phyloP scores from a whole-genome alignment of 2,888 invertebrate genomes.

The Ophonus ardosiacus region DNA sequence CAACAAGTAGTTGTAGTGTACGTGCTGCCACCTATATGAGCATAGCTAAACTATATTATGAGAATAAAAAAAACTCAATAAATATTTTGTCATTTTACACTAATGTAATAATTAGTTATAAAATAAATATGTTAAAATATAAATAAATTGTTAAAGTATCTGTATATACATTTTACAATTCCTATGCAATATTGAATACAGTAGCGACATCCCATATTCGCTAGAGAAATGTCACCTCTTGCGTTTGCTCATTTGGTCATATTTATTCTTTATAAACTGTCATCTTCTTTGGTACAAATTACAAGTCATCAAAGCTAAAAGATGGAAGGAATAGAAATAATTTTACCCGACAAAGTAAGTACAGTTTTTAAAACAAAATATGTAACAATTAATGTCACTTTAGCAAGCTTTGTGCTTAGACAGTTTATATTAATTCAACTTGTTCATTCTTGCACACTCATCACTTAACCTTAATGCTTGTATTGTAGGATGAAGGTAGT shows the following conservation, averaged over 20 bases:
- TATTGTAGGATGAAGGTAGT: constrained; percentile 82
- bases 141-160: background rate
- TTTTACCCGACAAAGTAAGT: constrained; percentile 88
- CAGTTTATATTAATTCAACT: background rate
- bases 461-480: constrained; percentile 46
- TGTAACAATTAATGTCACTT: background rate
- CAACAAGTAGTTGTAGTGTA: background rate
- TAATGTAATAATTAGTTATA: constrained; percentile 71
- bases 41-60: background rate
- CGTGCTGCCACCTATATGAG: background rate
- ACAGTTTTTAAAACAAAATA: constrained; percentile 59
- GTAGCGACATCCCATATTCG: constrained; percentile 2
- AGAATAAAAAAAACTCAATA: background rate
- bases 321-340: constrained; percentile 92
- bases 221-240: background rate
- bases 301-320: constrained; percentile 69
- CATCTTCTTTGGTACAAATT: constrained; percentile 62
- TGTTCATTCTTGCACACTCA: constrained; percentile 40
- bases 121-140: constrained; percentile 61
- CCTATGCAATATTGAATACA: background rate
- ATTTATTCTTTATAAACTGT: constrained; percentile 42
- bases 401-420: background rate
- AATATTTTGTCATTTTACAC: background rate
- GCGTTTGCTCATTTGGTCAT: constrained; percentile 23
- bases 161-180: background rate